These are phyloP conservation scores for Lagopus leucura DNA, from an alignment of 2,113 vertebrate species.

Conservation along the genomic window DNA sequence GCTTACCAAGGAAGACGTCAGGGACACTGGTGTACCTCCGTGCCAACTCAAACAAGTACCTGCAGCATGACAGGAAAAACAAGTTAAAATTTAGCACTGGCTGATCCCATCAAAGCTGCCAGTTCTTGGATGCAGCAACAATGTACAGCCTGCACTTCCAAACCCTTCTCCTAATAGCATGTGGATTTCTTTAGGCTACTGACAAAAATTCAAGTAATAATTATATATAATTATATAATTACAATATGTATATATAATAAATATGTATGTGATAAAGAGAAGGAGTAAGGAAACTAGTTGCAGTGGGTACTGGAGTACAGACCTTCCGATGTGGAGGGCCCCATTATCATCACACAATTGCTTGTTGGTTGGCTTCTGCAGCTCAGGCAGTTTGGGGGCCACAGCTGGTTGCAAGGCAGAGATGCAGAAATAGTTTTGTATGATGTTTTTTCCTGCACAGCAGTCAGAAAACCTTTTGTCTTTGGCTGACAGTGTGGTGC, in stretches of 20 bases:
- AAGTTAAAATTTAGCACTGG: background rate
- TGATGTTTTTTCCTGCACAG: slow-evolving; percentile 57
- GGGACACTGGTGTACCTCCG: slow-evolving; percentile 62
- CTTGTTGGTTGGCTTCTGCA: background rate
- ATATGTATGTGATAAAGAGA: fast-evolving
- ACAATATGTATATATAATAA: too few relatives aligned
- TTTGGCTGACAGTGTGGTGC: slow-evolving; percentile 16
- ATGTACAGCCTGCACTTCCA: background rate
- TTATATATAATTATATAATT: background rate
- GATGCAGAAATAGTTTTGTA: slow-evolving; percentile 65
- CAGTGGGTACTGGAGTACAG: background rate
- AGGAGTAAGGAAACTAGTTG: background rate
- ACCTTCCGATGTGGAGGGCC: background rate
- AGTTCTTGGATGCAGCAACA: background rate
- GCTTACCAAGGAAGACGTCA: slow-evolving; percentile 63
- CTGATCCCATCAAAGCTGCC: background rate
- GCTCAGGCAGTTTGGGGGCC: background rate
- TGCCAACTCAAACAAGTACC: slow-evolving; percentile 70
- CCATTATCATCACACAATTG: background rate
- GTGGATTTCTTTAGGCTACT: background rate
- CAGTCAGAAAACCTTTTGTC: slow-evolving; percentile 61
- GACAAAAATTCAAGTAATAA: background rate
- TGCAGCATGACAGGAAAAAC: background rate
- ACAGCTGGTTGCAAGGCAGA: slow-evolving; percentile 5
- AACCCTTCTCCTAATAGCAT: background rate